Evolutionary conservation across 37 sponge, comb jelly and placozoan genomes (phyloP).

Genomic region (Haliclona indistincta): DNA sequence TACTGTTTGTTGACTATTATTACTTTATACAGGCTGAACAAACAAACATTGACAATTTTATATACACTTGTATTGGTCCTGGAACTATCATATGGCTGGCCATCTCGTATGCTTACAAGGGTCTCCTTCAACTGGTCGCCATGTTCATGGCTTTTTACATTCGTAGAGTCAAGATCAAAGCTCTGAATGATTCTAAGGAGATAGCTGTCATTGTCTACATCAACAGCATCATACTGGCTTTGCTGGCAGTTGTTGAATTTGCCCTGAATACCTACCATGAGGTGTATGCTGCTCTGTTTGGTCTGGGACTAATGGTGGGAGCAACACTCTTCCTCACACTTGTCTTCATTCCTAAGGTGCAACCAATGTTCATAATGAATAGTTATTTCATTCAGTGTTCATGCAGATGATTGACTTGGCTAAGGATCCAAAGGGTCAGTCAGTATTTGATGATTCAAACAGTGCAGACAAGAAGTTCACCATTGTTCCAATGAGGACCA

Average conservation of each 20-base stretch:
- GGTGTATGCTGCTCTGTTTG: slow-evolving; percentile 36
- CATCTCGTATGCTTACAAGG: slow-evolving; percentile 16
- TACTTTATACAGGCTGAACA: too few relatives aligned
- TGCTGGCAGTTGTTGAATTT: slow-evolving; percentile 28
- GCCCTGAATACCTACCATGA: slow-evolving; percentile 15
- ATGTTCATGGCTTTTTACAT: slow-evolving; percentile 55
- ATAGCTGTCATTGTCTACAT: slow-evolving; percentile 52
- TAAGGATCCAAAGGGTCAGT: too few relatives aligned
- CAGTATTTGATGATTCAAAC: too few relatives aligned
- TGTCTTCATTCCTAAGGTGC: slow-evolving; percentile 63
- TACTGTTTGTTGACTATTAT: too few relatives aligned
- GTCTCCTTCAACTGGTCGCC: slow-evolving; percentile 27
- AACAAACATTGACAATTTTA: too few relatives aligned
- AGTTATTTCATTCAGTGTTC: too few relatives aligned
- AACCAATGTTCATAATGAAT: too few relatives aligned
- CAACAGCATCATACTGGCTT: slow-evolving; percentile 15
- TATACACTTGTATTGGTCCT: too few relatives aligned
- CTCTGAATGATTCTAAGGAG: slow-evolving; percentile 59
- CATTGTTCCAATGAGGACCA: too few relatives aligned
- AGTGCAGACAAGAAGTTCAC: too few relatives aligned
- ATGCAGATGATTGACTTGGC: too few relatives aligned
- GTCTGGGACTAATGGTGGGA: slow-evolving; percentile 11
- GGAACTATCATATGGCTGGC: too few relatives aligned
- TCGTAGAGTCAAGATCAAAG: slow-evolving; percentile 45
- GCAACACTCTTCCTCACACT: slow-evolving; percentile 38